Base-by-base conservation (phyloP, 2,888 invertebrate species). In the Ochropleura leucogaster region DNA sequence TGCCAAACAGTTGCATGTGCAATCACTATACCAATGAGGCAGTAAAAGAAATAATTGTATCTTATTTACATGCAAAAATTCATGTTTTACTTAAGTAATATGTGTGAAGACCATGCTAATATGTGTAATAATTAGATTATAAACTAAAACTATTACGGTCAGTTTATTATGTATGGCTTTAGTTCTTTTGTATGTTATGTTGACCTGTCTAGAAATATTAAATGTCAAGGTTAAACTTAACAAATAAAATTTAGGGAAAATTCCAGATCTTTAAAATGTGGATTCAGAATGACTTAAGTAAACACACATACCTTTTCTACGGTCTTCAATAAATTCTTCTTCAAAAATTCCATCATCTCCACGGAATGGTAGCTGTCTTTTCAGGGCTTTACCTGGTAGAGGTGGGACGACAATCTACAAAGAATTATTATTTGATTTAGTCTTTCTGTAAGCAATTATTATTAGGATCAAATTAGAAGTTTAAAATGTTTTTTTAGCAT, bases 291-390 rank as follows among this genome's bases (percentile, higher is more conserved):
- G 60, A 1, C 18, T 8, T 10, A 18, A 9, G 6, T 14, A 47
- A 40, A 66, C 42, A 67, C 4, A 74, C 79, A 68, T 80, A 96
- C 96, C 99, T 97, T 99, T 99, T 95, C 99, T 98, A 90, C 99
- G 97, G 89, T 99, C 99, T 95, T 99, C 99, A 92, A 99, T 99
- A 94, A 99, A 99, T 92, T 99, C 99, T 92, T 99, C 99, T 94
- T 99, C 99, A 95, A 99, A 99, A 90, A 99, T 99, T 72, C 99
- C 99, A 96, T 99, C 99, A 92, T 99, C 99, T 18, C 99, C 98
- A 85, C 99, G 97, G 96, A 99, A 99, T 40, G 99, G 99, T 96
- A 99, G 97, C 94, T 99, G 99, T 92, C 99, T 97, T 96, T 99
- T 99, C 98, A 99, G 98, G 10, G 99, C 99, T 97, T 99, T 99